phyloP scores from a whole-genome alignment of 2,797 vertebrate species.

The Hozukius guyotensis region DNA sequence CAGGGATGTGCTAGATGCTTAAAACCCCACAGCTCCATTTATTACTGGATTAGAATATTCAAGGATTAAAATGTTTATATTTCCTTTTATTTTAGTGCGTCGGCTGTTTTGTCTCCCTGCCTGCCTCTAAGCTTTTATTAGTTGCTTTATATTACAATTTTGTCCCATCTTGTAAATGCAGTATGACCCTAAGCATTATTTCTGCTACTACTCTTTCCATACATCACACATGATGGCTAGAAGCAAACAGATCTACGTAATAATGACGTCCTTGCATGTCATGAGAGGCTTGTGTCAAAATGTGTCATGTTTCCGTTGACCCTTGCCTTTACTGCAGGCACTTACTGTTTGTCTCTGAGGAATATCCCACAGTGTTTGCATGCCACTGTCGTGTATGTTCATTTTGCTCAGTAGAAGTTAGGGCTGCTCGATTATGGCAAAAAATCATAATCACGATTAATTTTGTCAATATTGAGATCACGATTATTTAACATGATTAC shows the following conservation, averaged over 20 bases:
- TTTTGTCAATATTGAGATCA: too few species aligned
- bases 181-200: background rate
- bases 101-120: background rate
- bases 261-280: slow-evolving; percentile 7
- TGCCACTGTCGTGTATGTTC: background rate
- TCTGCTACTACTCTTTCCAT: background rate
- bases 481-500: too few species aligned
- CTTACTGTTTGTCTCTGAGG: background rate
- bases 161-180: background rate
- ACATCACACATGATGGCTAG: slow-evolving; percentile 9
- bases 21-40: background rate
- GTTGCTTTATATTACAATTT: background rate
- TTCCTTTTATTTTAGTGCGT: background rate
- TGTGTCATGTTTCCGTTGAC: slow-evolving; percentile 29
- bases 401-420: background rate
- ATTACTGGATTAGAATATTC: background rate
- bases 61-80: background rate
- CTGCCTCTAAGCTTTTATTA: background rate
- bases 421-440: too few species aligned
- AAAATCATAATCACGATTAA: too few species aligned
- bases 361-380: background rate
- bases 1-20: background rate
- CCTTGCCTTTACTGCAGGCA: slow-evolving; percentile 20
- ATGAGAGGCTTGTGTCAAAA: slow-evolving; percentile 1
- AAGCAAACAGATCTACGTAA: background rate